Evolutionary conservation across 2,113 vertebrate genomes (phyloP).

Genomic region (Gymnorhina tibicen): DNA sequence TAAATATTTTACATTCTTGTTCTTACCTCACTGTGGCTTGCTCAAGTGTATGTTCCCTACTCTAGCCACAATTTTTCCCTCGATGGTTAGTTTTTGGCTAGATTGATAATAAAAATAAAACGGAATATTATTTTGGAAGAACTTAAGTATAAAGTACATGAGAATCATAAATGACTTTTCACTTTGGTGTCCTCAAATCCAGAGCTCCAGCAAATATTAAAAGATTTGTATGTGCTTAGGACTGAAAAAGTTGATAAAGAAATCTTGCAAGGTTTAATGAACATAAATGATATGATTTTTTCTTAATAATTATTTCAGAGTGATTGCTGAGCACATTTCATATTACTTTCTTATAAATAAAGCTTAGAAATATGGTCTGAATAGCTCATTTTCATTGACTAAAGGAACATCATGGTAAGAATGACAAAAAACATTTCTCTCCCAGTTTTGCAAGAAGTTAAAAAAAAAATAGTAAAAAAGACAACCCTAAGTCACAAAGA

Average conservation of each 20-base stretch:
- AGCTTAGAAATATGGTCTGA: not conserved
- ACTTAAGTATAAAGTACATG: not conserved
- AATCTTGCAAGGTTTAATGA: not conserved
- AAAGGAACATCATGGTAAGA: not conserved
- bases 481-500: not conserved
- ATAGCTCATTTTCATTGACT: not conserved
- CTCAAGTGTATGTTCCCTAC: accelerated
- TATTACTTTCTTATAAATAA: not conserved
- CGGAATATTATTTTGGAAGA: not conserved
- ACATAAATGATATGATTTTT: not conserved
- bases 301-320: not conserved
- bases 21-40: not conserved
- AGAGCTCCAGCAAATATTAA: not conserved
- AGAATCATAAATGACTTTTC: not conserved
- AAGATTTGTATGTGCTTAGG: not conserved
- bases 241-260: not conserved
- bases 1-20: not conserved
- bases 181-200: not conserved
- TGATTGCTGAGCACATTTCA: not conserved
- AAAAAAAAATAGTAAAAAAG: not conserved
- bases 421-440: not conserved
- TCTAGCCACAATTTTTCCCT: not conserved
- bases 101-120: not conserved
- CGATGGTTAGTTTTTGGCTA: not conserved
- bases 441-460: not conserved